Evolutionary conservation across 2,113 vertebrate genomes (phyloP), one percentile per base, ranked within the genome.

Genomic region (Saccopteryx leptura): DNA sequence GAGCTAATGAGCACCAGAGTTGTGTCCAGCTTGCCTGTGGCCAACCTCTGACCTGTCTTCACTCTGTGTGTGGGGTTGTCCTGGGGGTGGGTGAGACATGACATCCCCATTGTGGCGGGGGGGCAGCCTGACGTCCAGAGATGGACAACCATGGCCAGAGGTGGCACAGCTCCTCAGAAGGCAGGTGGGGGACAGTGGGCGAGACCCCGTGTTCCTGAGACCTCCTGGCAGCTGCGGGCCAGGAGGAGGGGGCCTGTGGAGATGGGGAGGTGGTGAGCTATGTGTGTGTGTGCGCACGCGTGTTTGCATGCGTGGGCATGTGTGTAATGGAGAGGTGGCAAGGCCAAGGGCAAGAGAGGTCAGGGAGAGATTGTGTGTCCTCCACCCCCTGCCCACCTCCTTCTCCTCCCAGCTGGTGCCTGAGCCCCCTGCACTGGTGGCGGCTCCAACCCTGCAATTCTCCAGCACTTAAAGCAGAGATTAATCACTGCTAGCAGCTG

Each of bases 391-490:
- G 63, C 81, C 78, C 13, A 65, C 71, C 81, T 50, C 87, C 48
- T 23, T 11, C 61, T 87, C 26, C 28, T 75, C 93, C 97, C 97
- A 96, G 95, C 97, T 97, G 95, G 83, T 96, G 95, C 92, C 87
- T 13, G 66, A 86, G 80, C 76, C 88, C 93, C 88, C 89, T 11
- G 82, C 94, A 91, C 87, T 76, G 78, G 94, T 75, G 50, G 88
- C 93, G 50, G 88, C 93, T 96, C 23, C 86, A 96, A 91, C 88
- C 93, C 97, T 96, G 91, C 97, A 96, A 93, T 97, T 97, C 97
- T 89, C 79, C 48, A 63, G 93, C 97, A 97, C 97, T 98, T 97
- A 96, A 93, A 91, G 93, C 95, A 96, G 96, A 97, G 97, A 96
- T 97, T 97, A 97, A 96, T 96, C 48, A 1, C 92, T 56, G 63